These are phyloP conservation scores for Gordius sp. DNA, from an alignment of 2,888 invertebrate species.

Conservation along the genomic window DNA sequence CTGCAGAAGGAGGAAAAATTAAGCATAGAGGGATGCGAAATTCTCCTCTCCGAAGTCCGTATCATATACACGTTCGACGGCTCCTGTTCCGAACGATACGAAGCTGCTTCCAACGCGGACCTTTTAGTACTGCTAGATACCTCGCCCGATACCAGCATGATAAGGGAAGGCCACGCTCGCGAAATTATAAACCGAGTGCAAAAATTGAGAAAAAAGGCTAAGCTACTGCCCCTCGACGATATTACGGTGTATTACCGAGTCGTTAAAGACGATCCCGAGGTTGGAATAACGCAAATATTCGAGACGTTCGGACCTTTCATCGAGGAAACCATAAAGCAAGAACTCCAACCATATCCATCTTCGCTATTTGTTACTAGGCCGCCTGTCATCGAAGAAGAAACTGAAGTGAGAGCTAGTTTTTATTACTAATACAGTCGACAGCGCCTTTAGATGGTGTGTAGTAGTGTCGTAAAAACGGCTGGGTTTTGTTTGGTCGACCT, in stretches of 20 bases:
- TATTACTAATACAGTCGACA: no score
- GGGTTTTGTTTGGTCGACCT: no score
- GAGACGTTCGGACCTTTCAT: neutral
- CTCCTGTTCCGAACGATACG: constrained; percentile 37
- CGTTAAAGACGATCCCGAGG: neutral
- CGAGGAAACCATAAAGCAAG: neutral
- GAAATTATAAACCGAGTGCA: constrained; percentile 87
- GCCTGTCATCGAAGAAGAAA: no score
- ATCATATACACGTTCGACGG: constrained; percentile 19
- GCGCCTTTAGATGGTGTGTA: no score
- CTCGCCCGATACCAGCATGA: constrained; percentile 58
- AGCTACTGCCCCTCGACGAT: neutral
- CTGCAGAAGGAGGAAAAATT: neutral
- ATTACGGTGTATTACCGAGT: constrained; percentile 2
- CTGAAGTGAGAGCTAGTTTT: no score
- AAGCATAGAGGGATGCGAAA: constrained; percentile 15
- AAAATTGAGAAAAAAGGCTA: constrained; percentile 60
- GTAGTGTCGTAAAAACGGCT: no score
- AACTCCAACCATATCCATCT: no score
- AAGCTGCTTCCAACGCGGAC: constrained; percentile 16
- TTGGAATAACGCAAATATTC: neutral
- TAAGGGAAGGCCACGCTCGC: constrained; percentile 54
- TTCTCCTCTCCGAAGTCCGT: constrained; percentile 1
- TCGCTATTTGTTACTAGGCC: no score
- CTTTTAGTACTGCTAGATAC: constrained; percentile 61